Conservation (phyloP, 2,888 invertebrate species). For the Hirtodrosophila alboralis region DNA sequence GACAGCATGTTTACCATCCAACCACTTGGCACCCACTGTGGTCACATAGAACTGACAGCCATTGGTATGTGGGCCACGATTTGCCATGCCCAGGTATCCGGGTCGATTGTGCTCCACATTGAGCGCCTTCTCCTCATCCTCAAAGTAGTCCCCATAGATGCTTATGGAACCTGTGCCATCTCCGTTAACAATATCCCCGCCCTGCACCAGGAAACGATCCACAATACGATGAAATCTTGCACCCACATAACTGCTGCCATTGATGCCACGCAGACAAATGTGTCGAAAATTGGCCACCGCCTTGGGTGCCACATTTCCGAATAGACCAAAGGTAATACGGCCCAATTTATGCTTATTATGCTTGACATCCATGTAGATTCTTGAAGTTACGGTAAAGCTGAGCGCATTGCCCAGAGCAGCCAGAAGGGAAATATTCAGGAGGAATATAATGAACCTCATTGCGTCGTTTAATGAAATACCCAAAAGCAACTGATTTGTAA, state of each 20-base stretch:
- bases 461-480: conserved; percentile 51
- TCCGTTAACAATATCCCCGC: conserved; percentile 91
- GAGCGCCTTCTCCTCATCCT: conserved; percentile 93
- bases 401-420: conserved; percentile 47
- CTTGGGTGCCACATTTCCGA: conserved; percentile 92
- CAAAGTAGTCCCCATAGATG: conserved; percentile 93
- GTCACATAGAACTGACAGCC: conserved; percentile 98
- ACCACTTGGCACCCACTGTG: conserved; percentile 93
- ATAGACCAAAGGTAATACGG: conserved; percentile 92
- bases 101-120: conserved; percentile 91
- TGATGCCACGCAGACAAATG: conserved; percentile 90
- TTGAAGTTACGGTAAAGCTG: conserved; percentile 81
- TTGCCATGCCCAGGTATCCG: conserved; percentile 97
- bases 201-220: conserved; percentile 96
- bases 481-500: conserved; percentile 49
- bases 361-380: conserved; percentile 92
- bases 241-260: conserved; percentile 91
- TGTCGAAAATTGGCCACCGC: conserved; percentile 94
- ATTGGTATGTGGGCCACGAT: conserved; percentile 94
- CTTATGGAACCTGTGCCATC: conserved; percentile 94
- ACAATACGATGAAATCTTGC: conserved; percentile 93
- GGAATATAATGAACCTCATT: conserved; percentile 54
- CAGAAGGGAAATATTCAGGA: conserved; percentile 37
- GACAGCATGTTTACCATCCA: conserved; percentile 94
- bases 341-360: conserved; percentile 90